phyloP scores from a whole-genome alignment of 2,797 vertebrate species.

The Basileuterus tristriatus region DNA sequence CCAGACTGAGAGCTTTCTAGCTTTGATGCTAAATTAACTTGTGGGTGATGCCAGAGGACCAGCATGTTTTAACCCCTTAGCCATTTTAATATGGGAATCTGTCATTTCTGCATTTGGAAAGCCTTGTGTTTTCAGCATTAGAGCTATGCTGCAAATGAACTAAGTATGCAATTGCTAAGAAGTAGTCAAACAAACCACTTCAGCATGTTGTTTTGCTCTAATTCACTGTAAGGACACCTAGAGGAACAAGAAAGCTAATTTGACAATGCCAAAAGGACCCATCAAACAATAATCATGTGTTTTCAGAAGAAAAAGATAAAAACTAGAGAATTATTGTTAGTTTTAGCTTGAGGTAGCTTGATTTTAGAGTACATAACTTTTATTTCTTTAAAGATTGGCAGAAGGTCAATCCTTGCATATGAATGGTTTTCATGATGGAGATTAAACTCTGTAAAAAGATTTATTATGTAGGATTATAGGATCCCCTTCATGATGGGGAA shows the following conservation, averaged over 20 bases:
- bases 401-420: background rate
- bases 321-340: background rate
- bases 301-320: background rate
- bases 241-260: background rate
- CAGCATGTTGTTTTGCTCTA: background rate
- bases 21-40: background rate
- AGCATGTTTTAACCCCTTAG: background rate
- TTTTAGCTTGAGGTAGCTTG: background rate
- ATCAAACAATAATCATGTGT: background rate
- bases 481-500: background rate
- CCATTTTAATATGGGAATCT: background rate
- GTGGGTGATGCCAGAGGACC: background rate
- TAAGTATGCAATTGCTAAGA: background rate
- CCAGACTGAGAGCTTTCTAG: background rate
- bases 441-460: conserved; percentile 22
- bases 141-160: background rate
- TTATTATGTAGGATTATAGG: background rate
- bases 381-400: background rate
- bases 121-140: background rate
- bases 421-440: background rate
- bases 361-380: background rate
- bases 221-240: background rate
- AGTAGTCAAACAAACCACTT: background rate
- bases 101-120: background rate
- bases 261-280: background rate